Base-by-base conservation (phyloP, 1,140 invertebrate species). In the Saccostrea glomerata region DNA sequence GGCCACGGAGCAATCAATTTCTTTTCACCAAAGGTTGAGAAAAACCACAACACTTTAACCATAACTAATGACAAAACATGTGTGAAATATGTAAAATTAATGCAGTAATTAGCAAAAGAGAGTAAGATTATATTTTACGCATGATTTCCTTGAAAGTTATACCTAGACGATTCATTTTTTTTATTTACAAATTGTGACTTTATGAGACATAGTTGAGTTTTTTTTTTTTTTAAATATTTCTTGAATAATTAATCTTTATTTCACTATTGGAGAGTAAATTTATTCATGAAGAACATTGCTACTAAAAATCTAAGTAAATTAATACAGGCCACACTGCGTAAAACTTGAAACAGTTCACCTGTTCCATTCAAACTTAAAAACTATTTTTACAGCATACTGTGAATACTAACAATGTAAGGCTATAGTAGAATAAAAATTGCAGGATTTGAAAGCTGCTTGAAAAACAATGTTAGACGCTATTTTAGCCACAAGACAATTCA, bases 1-100 rank as follows among this genome's bases (percentile, higher is more conserved):
- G 25, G 25, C 70, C 15, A 77, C 11, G 70, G 30, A 77, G 70
- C 70, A 77, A 77, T 77, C 23, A 17, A 30, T 77, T 77, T 77
- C 70, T 77, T 77, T 77, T 77, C 25, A 77, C 25, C 70, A 77
- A 77, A 25, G 70, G 70, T 77, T 77, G 70, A n/a, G n/a, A 77
- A 77, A 73, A 77, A 77, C 70, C 70, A 25, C 70, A 77, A 40
- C 13, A 77, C 15, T 30, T 36, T 40, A 77, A 77, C 25, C 23
- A 77, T 77, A 77, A 77, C 25, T 77, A 77, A 77, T 77, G 70
- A 77, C 70, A 77, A 15, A 77, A 77, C 30, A 30, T 36, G 70
- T 77, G 70, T 77, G 70, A 77, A 36, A 30, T 77, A 77, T 77
- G 70, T 30, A 25, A 36, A 77, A 77, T 77, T 77, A 77, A 77